phyloP scores from a whole-genome alignment of 1,140 invertebrate genomes.

The Acyrthosiphon pisum region DNA sequence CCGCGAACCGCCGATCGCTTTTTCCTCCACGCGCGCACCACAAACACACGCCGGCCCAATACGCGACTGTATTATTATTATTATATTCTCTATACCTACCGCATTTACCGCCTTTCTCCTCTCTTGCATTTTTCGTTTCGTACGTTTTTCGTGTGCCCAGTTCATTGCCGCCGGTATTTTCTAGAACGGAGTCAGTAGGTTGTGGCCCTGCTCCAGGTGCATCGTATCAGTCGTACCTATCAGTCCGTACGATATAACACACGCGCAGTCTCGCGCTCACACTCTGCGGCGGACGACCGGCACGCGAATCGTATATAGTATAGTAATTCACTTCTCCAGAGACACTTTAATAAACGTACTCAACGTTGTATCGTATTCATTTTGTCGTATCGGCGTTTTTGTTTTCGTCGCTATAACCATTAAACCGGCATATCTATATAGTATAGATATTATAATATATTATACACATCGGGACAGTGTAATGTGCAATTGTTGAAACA shows the following conservation, averaged over 20 bases:
- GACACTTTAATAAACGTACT: not conserved
- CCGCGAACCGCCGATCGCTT: not conserved
- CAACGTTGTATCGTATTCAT: not conserved
- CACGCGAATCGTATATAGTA: constrained; percentile 23
- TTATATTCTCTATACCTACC: not conserved
- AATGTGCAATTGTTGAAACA: constrained; percentile 18
- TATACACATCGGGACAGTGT: not conserved
- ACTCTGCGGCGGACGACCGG: not conserved
- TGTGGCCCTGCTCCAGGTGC: constrained; percentile 53
- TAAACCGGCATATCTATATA: not conserved
- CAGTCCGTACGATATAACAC: constrained; percentile 11
- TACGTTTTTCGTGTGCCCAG: constrained; percentile 38
- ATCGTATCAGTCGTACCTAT: constrained; percentile 26
- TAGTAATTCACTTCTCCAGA: not conserved
- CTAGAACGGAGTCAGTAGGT: constrained; percentile 56
- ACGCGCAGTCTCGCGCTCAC: constrained; percentile 4
- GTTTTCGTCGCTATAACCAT: not conserved
- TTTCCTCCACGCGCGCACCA: not conserved
- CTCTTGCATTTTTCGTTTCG: constrained; percentile 35
- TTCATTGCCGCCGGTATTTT: constrained; percentile 47
- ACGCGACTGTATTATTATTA: not conserved
- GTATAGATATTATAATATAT: too few relatives aligned
- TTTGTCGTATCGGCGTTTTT: not conserved
- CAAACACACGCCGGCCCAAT: not conserved
- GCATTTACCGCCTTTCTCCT: constrained; percentile 45